Conservation (phyloP, 2,888 invertebrate genomes). For the Phortica magna region DNA sequence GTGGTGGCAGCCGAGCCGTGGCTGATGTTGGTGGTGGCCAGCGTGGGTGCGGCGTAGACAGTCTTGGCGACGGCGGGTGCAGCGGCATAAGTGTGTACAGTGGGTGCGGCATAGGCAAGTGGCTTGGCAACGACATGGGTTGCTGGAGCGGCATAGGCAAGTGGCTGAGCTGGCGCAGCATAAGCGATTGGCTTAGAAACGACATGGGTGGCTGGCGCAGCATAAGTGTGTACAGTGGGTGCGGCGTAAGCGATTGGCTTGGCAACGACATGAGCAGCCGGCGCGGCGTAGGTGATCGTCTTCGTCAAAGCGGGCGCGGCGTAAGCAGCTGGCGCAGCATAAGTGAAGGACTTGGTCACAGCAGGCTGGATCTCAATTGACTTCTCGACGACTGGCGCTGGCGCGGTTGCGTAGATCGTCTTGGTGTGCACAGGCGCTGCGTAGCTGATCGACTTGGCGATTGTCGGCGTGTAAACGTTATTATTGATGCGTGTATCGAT, state of each 20-base stretch:
- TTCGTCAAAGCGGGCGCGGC: constrained; percentile 58
- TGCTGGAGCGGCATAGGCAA: constrained; percentile 33
- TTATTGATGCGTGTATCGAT: constrained; percentile 81
- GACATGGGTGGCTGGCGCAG: constrained; percentile 53
- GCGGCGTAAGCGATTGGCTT: constrained; percentile 46
- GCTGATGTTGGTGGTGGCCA: constrained; percentile 48
- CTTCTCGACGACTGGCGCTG: constrained; percentile 46
- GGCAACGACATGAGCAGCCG: constrained; percentile 49
- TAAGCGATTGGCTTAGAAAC: constrained; percentile 52
- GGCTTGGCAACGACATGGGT: constrained; percentile 54
- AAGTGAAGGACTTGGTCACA: constrained; percentile 51
- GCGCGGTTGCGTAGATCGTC: constrained; percentile 56
- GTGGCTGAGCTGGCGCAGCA: constrained; percentile 54
- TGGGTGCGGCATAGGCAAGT: constrained; percentile 40
- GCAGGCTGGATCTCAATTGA: constrained; percentile 52
- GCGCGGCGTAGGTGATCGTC: constrained; percentile 31
- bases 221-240: constrained; percentile 37
- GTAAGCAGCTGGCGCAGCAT: constrained; percentile 60
- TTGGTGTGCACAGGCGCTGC: constrained; percentile 64
- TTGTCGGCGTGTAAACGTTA: constrained; percentile 79
- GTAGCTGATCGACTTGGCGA: constrained; percentile 66
- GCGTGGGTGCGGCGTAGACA: constrained; percentile 37
- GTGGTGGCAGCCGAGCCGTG: constrained; percentile 69
- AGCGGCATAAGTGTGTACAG: constrained; percentile 37
- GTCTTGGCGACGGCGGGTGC: constrained; percentile 57